Evolutionary conservation across 2,797 vertebrate species (phyloP).

Genomic region (Jordanella pulchra): DNA sequence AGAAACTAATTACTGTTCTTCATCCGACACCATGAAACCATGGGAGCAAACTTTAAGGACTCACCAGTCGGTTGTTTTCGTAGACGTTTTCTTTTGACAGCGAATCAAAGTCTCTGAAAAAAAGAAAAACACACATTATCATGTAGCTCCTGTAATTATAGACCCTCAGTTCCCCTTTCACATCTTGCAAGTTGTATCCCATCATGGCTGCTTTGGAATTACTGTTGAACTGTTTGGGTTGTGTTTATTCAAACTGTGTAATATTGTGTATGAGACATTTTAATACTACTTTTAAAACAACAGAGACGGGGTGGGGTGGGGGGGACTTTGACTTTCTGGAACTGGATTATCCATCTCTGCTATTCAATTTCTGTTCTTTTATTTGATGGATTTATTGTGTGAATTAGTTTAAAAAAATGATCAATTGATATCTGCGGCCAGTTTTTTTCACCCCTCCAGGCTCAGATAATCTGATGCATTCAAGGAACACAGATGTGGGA

Average conservation of each 20-base stretch:
- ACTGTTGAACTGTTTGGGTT: background rate
- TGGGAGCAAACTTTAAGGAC: constrained; percentile 64
- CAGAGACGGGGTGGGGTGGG: too few species aligned
- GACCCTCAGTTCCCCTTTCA: background rate
- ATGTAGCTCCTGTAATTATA: background rate
- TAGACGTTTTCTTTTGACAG: constrained; percentile 96
- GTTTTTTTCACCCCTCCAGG: background rate
- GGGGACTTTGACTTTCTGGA: too few species aligned
- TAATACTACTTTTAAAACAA: background rate
- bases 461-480: background rate
- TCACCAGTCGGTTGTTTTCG: constrained; percentile 96
- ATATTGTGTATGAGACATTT: background rate
- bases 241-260: background rate
- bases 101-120: constrained; percentile 89
- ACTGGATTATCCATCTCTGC: too few species aligned
- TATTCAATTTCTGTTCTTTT: background rate
- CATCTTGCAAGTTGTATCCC: background rate
- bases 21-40: too few species aligned
- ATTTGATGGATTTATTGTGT: background rate
- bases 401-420: background rate
- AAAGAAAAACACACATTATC: constrained; percentile 19
- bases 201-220: background rate
- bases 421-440: background rate
- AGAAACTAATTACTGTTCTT: background rate
- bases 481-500: background rate